Evolutionary conservation across 2,888 invertebrate genomes (phyloP).

Genomic region (Brenthis daphne): DNA sequence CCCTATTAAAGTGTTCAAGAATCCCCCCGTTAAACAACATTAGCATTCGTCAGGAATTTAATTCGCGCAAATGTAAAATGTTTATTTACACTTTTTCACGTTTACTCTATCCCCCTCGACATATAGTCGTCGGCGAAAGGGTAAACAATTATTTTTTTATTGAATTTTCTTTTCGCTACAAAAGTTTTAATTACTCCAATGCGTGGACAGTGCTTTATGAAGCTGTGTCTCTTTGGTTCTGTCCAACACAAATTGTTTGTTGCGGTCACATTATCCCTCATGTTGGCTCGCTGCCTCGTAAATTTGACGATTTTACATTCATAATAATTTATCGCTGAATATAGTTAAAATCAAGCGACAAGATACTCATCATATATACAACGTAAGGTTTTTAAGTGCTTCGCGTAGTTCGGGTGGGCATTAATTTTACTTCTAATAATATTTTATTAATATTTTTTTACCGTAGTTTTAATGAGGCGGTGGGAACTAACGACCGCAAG

Average conservation of each 20-base stretch:
- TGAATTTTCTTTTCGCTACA: slow-evolving; percentile 69
- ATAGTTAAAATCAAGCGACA: slow-evolving; percentile 39
- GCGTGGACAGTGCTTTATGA: slow-evolving; percentile 58
- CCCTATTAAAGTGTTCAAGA: slow-evolving; percentile 76
- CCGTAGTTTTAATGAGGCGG: slow-evolving; percentile 6
- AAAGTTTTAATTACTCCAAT: slow-evolving; percentile 70
- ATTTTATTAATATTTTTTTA: neutral
- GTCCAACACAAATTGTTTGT: slow-evolving; percentile 64
- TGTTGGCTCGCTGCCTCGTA: slow-evolving; percentile 53
- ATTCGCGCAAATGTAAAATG: slow-evolving; percentile 68
- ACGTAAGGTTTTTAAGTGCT: neutral
- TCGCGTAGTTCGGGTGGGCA: neutral
- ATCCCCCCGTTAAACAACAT: slow-evolving; percentile 79
- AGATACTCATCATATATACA: slow-evolving; percentile 41
- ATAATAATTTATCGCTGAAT: slow-evolving; percentile 53
- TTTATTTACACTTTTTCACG: slow-evolving; percentile 66
- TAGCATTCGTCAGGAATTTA: slow-evolving; percentile 77
- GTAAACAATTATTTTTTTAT: slow-evolving; percentile 68
- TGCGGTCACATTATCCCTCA: slow-evolving; percentile 64
- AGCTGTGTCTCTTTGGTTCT: slow-evolving; percentile 41
- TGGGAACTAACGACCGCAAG: slow-evolving; percentile 41
- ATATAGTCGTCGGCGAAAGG: slow-evolving; percentile 46
- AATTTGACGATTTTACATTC: slow-evolving; percentile 56
- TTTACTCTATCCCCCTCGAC: slow-evolving; percentile 58
- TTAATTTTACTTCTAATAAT: neutral